These are phyloP conservation scores for Atta texana DNA, from an alignment of 1,140 invertebrate species.

Conservation along the genomic window DNA sequence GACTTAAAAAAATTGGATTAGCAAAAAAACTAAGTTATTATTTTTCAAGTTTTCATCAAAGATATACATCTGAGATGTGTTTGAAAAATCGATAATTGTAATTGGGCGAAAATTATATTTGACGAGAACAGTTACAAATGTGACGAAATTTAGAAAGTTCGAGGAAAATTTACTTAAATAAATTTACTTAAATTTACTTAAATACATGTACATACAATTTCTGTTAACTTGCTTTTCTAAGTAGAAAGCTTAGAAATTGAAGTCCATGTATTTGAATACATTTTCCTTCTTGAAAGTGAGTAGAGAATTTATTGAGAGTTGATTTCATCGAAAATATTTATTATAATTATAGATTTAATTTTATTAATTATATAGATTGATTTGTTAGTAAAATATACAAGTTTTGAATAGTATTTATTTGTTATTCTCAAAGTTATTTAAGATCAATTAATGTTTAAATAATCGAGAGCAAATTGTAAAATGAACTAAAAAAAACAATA, in stretches of 20 bases:
- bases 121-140: no score
- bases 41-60: not conserved
- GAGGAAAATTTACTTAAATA: no score
- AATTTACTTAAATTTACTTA: no score
- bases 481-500: not conserved
- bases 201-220: no score
- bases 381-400: not conserved
- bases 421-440: not conserved
- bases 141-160: no score
- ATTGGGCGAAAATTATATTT: no score
- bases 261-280: not conserved
- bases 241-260: not conserved
- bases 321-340: not conserved
- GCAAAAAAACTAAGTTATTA: not conserved
- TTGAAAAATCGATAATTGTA: not conserved
- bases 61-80: not conserved
- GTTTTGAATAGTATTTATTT: not conserved
- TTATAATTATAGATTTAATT: no score
- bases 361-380: not conserved
- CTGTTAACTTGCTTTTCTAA: no score
- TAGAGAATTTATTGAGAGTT: slow-evolving; percentile 23
- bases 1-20: slow-evolving; percentile 2
- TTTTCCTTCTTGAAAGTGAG: not conserved
- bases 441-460: not conserved
- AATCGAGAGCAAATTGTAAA: not conserved